These are phyloP conservation scores for Acanthosepion lycidas DNA, from an alignment of 2,888 invertebrate genomes.

Conservation along the genomic window DNA sequence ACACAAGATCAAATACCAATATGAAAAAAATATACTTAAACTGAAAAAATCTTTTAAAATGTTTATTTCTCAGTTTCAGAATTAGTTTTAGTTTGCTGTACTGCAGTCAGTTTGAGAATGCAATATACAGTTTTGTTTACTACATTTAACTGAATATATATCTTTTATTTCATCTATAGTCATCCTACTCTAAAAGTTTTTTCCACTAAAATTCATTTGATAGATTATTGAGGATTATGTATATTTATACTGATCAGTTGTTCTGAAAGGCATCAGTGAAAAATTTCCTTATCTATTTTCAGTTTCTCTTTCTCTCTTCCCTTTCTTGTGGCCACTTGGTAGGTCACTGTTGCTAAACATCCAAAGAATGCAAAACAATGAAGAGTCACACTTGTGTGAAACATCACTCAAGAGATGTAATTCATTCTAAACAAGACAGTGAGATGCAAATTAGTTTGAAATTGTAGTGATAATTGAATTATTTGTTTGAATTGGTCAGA, in stretches of 20 bases:
- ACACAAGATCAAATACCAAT: no score
- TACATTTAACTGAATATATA: no score
- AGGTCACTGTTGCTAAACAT: not conserved
- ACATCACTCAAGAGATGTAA: not conserved
- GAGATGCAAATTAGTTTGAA: conserved; percentile 4
- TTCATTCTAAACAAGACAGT: not conserved
- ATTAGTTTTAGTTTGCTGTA: no score
- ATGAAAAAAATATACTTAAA: no score
- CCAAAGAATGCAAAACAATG: not conserved
- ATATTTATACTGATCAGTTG: not conserved
- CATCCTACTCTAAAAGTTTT: no score
- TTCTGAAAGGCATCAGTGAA: not conserved
- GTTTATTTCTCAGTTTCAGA: no score
- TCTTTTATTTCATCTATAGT: no score
- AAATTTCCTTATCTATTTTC: not conserved
- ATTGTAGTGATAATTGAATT: conserved; percentile 9
- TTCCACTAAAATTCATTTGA: no score
- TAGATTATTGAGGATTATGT: no score
- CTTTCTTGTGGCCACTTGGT: not conserved
- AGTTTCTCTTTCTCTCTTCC: not conserved
- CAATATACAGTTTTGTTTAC: no score
- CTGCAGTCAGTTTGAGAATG: no score
- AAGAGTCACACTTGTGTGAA: not conserved
- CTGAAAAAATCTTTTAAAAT: no score
- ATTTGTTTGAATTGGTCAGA: conserved; percentile 4